Percentiles rank a stretch among this genome's conserved stretches.
These are phyloP conservation scores for Aporrectodea caliginosa DNA, from an alignment of 1,140 invertebrate species.

Conservation along the genomic window DNA sequence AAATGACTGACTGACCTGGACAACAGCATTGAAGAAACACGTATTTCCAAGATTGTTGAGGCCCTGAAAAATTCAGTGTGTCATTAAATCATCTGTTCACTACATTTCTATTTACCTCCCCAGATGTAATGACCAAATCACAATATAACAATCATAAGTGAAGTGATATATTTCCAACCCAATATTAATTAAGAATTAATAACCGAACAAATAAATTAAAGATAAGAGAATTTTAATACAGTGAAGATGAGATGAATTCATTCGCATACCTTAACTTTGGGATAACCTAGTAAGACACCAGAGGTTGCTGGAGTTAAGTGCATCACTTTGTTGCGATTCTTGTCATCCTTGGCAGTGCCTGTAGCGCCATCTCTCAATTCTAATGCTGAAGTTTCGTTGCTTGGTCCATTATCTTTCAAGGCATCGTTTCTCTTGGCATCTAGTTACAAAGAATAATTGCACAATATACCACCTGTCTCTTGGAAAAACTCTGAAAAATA, in stretches of 20 bases:
- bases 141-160: neutral
- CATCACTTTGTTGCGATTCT: neutral
- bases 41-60: constrained; percentile 83
- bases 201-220: neutral
- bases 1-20: constrained; percentile 63
- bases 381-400: neutral
- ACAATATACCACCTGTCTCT: neutral
- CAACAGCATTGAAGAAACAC: constrained; percentile 92
- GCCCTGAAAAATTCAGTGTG: constrained; percentile 36
- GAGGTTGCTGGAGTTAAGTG: neutral
- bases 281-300: neutral
- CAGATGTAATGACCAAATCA: neutral
- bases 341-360: neutral
- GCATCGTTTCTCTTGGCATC: neutral
- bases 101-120: neutral
- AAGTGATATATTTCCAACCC: too few species aligned
- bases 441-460: neutral
- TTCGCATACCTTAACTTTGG: neutral
- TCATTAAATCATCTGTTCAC: neutral
- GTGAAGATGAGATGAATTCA: neutral
- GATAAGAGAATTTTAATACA: neutral
- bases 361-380: neutral
- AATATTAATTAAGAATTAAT: neutral
- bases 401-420: neutral
- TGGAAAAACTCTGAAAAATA: neutral